Percentiles rank a stretch among this genome's conserved stretches.
Evolutionary conservation across 1,140 invertebrate genomes (phyloP).

Genomic region (Drosophila sechellia): DNA sequence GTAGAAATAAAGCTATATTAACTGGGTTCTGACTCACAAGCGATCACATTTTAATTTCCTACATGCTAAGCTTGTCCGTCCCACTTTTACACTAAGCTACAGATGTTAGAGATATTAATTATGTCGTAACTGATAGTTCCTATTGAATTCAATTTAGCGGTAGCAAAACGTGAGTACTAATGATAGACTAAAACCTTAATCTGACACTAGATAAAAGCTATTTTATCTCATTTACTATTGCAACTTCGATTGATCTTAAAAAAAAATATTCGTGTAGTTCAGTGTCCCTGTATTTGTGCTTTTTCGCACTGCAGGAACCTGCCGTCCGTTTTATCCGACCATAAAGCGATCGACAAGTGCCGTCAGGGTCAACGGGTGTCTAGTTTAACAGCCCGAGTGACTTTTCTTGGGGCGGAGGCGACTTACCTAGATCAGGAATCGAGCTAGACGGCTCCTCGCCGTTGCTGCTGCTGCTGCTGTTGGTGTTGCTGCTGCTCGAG

Average conservation of each 20-base stretch:
- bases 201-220: too few species aligned
- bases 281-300: slow-evolving; percentile 14
- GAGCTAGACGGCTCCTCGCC: slow-evolving; percentile 92
- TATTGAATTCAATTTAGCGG: too few species aligned
- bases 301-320: slow-evolving; percentile 28
- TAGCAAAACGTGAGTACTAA: too few species aligned
- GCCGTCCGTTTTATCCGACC: slow-evolving; percentile 29
- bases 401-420: slow-evolving; percentile 65
- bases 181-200: too few species aligned
- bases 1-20: slow-evolving; percentile 45
- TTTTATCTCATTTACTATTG: too few species aligned
- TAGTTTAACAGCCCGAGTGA: slow-evolving; percentile 22
- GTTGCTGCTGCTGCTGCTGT: slow-evolving; percentile 34
- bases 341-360: slow-evolving; percentile 58
- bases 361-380: slow-evolving; percentile 72
- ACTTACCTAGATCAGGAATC: slow-evolving; percentile 93
- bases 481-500: slow-evolving; percentile 11
- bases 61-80: slow-evolving; percentile 19
- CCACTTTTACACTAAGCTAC: slow-evolving; percentile 37
- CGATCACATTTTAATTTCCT: slow-evolving; percentile 46
- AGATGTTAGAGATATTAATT: neutral
- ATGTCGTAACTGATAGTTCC: neutral
- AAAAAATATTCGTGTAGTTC: neutral
- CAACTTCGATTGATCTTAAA: too few species aligned
- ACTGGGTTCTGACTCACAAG: slow-evolving; percentile 46